A percentile compares a stretch with the other conserved stretches of the same genome.
Conservation (phyloP, 2,888 invertebrate species). For the Sepioteuthis lessoniana region DNA sequence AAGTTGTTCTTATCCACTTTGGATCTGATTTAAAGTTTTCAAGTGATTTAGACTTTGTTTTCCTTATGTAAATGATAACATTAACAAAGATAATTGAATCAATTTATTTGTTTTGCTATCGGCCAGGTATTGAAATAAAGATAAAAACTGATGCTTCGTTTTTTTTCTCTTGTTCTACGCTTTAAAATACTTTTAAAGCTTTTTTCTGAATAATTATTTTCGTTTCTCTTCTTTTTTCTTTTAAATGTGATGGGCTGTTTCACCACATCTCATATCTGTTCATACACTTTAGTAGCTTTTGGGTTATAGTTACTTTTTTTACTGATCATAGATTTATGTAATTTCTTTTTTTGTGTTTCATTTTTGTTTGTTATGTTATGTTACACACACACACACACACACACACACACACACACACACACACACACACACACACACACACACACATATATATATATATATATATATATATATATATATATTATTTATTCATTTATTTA, state of each 20-base stretch:
- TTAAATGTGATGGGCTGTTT: not conserved
- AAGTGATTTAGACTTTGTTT: not conserved
- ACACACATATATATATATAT: too few species aligned
- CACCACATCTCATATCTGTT: not conserved
- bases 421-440: too few species aligned
- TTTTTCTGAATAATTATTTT: not conserved
- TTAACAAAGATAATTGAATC: conserved; percentile 10
- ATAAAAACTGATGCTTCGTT: not conserved
- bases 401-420: too few species aligned
- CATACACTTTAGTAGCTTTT: not conserved
- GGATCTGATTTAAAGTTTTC: not conserved
- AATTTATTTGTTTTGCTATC: not conserved
- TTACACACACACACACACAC: too few species aligned
- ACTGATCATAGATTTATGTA: too few species aligned
- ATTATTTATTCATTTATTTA: too few species aligned
- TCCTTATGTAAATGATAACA: not conserved
- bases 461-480: too few species aligned
- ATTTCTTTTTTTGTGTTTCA: too few species aligned
- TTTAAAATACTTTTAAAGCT: not conserved
- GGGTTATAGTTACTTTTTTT: too few species aligned
- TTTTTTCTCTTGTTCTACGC: not conserved
- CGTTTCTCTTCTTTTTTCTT: not conserved
- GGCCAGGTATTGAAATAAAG: not conserved
- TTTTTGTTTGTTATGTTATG: too few species aligned
- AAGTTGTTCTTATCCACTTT: not conserved